Evolutionary conservation across 2,888 invertebrate genomes (phyloP), one percentile per base, ranked within the genome.

Genomic region (Stenolophus ochropezus): DNA sequence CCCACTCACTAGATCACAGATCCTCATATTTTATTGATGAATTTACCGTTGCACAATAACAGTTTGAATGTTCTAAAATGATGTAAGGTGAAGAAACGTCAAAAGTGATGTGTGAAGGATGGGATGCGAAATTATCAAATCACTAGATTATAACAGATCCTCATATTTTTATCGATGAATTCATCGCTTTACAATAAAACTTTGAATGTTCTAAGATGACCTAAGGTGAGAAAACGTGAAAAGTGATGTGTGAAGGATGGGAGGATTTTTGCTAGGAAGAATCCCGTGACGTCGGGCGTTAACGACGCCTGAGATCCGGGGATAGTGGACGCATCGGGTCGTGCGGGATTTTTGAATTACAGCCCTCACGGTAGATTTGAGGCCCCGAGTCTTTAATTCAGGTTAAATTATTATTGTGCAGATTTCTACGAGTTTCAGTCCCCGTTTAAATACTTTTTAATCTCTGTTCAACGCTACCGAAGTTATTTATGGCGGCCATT

Each of bases 341-440:
- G 85, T 84, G 83, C 82, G 83, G 83, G 76, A 85, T 85, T 85
- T 85, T 85, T 85, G 84, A 85, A 83, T 84, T 84, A 85, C 84
- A 83, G 83, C 83, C 73, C 83, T 84, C 83, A 84, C 85, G 84
- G 84, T 85, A 85, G 85, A 85, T 85, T 85, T 84, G 85, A 84
- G 83, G 83, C 82, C 83, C 71, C n/a, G 47, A 69, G 73, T 80
- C 80, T 73, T 80, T 80, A 80, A 80, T 80, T 80, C 80, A 80
- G 73, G 80, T 73, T 80, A 80, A 80, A 80, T 80, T 80, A 80
- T 80, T 73, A 80, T 80, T 80, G 80, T 80, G 80, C 73, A 80
- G 80, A 80, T 80, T 80, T 73, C 80, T 80, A 80, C 80, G 80
- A 80, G 71, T 79, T 51, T 49, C 79, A 71, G 47, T 58, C 53